A percentile compares a stretch with the other conserved stretches of the same genome.
phyloP scores from a whole-genome alignment of 1,140 invertebrate genomes.

The Halictus rubicundus region DNA sequence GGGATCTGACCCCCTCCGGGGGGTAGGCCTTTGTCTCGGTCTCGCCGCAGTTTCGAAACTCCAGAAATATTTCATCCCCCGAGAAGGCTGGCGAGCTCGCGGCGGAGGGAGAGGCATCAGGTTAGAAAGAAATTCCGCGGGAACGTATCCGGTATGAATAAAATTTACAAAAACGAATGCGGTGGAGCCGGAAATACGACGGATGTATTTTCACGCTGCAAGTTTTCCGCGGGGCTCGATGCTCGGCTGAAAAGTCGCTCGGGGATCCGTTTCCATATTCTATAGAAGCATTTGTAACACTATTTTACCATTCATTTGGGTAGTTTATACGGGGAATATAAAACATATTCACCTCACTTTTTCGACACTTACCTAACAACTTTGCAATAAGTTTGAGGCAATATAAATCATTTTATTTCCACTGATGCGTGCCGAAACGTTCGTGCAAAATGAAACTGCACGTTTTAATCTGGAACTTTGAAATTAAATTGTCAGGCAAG shows the following conservation, averaged over 20 bases:
- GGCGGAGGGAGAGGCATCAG: conserved; percentile 1
- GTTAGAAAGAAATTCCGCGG: conserved; percentile 7
- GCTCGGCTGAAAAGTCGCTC: neutral
- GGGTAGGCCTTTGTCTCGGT: neutral
- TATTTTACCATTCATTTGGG: neutral
- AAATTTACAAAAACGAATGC: conserved; percentile 11
- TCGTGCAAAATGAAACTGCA: too few species aligned
- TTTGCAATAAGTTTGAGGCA: too few species aligned
- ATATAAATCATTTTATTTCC: too few species aligned
- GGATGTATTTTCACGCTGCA: neutral
- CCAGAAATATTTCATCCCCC: conserved; percentile 15
- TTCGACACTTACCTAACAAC: too few species aligned
- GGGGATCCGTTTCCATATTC: neutral
- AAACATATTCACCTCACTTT: too few species aligned
- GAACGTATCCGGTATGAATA: conserved; percentile 8
- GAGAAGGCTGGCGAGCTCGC: neutral
- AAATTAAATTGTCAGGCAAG: too few species aligned
- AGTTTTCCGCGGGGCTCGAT: neutral
- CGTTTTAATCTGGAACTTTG: too few species aligned
- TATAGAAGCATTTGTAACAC: neutral
- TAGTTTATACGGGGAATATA: neutral
- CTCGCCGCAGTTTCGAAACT: conserved; percentile 13
- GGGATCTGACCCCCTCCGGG: neutral
- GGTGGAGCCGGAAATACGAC: neutral
- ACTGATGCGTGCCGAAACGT: too few species aligned